Percentiles rank a stretch among this genome's conserved stretches.
Evolutionary conservation across 2,888 invertebrate species (phyloP).

Genomic region (Mythimna ferrago): DNA sequence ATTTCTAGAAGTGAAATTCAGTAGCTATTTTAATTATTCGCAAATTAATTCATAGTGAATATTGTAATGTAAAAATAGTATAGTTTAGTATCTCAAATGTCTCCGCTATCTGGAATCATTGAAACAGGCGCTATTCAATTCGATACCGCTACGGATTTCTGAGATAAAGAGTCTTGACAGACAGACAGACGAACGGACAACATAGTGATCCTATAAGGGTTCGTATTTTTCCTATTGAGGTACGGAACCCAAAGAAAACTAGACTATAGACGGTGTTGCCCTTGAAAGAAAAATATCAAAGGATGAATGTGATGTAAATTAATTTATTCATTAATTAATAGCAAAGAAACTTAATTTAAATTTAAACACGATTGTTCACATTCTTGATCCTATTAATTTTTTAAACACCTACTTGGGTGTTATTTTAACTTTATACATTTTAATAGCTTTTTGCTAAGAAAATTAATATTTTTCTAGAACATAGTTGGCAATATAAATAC

Average conservation of each 20-base stretch:
- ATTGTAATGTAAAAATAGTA: too few species aligned
- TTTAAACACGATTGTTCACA: constrained; percentile 13
- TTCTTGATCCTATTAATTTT: constrained; percentile 1
- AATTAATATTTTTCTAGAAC: constrained; percentile 37
- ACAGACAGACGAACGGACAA: too few species aligned
- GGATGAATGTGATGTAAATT: neutral
- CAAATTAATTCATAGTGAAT: too few species aligned
- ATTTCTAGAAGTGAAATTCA: too few species aligned
- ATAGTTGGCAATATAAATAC: constrained; percentile 19
- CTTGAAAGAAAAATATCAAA: neutral
- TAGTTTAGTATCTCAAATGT: too few species aligned
- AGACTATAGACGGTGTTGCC: neutral
- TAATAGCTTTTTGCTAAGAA: constrained; percentile 18
- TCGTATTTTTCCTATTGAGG: too few species aligned
- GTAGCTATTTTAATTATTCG: too few species aligned
- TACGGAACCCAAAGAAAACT: neutral
- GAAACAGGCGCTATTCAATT: too few species aligned
- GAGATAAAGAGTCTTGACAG: too few species aligned
- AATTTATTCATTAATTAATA: constrained; percentile 2
- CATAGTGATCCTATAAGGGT: too few species aligned
- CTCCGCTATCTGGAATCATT: too few species aligned
- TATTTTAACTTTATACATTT: constrained; percentile 4
- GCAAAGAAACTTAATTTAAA: constrained; percentile 7
- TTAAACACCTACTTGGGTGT: neutral
- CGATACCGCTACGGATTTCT: too few species aligned